Conservation (phyloP, 2,888 invertebrate species). For the Ornithoptera priamus region DNA sequence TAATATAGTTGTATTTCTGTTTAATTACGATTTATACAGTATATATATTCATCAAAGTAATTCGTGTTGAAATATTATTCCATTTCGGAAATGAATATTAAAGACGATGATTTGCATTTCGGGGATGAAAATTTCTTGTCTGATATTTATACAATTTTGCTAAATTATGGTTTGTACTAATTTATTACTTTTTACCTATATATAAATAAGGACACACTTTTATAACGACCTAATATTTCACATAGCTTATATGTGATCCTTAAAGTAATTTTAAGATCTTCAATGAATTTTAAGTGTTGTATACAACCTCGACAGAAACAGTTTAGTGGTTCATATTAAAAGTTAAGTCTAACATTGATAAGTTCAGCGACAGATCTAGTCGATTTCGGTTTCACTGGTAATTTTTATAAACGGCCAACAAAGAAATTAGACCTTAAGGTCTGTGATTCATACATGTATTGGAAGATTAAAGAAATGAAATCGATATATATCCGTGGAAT, state of each 20-base stretch:
- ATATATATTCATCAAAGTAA: not conserved
- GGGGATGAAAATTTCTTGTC: not conserved
- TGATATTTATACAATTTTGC: not conserved
- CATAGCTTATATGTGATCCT: too few species aligned
- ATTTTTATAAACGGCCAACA: not conserved
- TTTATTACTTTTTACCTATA: not conserved
- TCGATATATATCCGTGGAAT: too few species aligned
- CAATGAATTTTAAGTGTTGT: too few species aligned
- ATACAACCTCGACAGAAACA: too few species aligned
- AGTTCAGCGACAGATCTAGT: too few species aligned
- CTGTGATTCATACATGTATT: not conserved
- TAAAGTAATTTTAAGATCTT: too few species aligned
- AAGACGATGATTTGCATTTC: conserved; percentile 1
- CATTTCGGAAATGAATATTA: conserved; percentile 1
- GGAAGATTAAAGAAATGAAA: too few species aligned
- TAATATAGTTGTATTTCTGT: not conserved
- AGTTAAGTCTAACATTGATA: too few species aligned
- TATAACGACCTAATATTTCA: not conserved
- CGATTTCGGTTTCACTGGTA: too few species aligned
- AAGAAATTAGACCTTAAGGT: not conserved
- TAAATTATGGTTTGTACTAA: not conserved
- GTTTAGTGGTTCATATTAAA: too few species aligned
- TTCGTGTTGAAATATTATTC: not conserved
- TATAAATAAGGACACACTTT: not conserved
- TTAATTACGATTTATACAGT: not conserved